phyloP scores from a whole-genome alignment of 1,140 invertebrate species.

The Zaprionus taronus region DNA sequence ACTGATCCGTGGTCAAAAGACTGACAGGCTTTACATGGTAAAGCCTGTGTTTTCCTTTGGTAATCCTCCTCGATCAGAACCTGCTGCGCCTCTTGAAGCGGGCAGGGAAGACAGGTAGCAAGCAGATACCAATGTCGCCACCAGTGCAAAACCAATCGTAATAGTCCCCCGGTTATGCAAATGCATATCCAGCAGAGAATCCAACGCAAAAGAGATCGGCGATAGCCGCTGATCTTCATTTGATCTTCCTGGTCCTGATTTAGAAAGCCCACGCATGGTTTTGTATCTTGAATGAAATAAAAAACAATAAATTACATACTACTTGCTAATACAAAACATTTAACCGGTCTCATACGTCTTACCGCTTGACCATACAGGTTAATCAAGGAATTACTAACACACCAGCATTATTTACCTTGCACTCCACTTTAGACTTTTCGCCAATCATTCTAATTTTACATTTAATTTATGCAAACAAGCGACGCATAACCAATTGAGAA shows the following conservation, averaged over 20 bases:
- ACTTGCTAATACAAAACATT: too few relatives aligned
- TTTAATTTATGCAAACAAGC: too few relatives aligned
- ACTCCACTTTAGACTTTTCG: too few relatives aligned
- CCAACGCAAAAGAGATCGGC: constrained; percentile 85
- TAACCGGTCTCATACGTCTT: too few relatives aligned
- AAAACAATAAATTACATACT: neutral
- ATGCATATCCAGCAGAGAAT: constrained; percentile 87
- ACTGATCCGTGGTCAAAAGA: constrained; percentile 38
- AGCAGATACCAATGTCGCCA: constrained; percentile 91
- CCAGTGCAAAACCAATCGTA: constrained; percentile 94
- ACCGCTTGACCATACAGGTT: too few relatives aligned
- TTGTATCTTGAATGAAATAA: constrained; percentile 50
- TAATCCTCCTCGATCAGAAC: constrained; percentile 91
- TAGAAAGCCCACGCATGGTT: constrained; percentile 80
- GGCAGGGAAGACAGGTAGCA: constrained; percentile 89
- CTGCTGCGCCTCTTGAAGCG: constrained; percentile 90
- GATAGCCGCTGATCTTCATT: constrained; percentile 89
- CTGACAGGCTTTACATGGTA: constrained; percentile 88
- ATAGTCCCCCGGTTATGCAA: constrained; percentile 89
- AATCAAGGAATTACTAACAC: too few relatives aligned
- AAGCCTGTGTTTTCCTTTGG: constrained; percentile 88
- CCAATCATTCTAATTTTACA: too few relatives aligned
- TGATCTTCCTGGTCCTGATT: constrained; percentile 89
- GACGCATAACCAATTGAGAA: too few relatives aligned
- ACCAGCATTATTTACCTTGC: too few relatives aligned